Conservation (phyloP, 2,888 invertebrate genomes). For the Pyrrhosoma nymphula region DNA sequence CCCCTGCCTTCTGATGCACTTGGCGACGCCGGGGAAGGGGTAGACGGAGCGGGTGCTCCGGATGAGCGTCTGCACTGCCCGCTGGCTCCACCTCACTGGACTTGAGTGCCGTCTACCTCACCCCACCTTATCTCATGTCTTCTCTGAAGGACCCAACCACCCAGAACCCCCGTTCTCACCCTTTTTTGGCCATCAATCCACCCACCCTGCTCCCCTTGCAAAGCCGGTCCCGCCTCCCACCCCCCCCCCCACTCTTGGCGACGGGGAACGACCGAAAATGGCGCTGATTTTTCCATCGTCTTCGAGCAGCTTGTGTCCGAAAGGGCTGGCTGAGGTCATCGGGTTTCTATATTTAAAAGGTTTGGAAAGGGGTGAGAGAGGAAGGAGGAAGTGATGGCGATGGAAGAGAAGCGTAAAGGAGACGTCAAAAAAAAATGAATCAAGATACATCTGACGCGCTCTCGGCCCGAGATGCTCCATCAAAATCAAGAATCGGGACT, state of each 20-base stretch:
- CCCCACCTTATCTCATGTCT: no score
- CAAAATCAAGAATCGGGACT: not conserved
- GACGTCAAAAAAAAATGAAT: not conserved
- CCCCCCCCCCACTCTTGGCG: not conserved
- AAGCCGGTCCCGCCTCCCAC: not conserved
- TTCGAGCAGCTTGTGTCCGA: not conserved
- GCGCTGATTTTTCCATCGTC: not conserved
- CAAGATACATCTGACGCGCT: not conserved
- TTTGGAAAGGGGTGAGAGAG: not conserved
- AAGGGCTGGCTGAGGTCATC: constrained; percentile 18
- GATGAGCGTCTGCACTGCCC: not conserved
- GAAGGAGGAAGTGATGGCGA: not conserved
- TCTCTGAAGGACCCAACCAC: no score
- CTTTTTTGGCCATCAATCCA: no score
- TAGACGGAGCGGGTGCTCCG: not conserved
- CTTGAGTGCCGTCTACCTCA: not conserved
- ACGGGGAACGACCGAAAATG: not conserved
- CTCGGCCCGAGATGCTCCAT: not conserved
- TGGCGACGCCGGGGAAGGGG: no score
- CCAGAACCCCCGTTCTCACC: no score
- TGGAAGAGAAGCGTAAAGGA: not conserved
- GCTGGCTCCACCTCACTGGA: not conserved
- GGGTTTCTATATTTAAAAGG: not conserved
- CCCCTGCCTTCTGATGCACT: no score
- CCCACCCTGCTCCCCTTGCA: not conserved